These are phyloP conservation scores for Corythaeola cristata DNA, from an alignment of 2,113 vertebrate genomes.

Conservation along the genomic window DNA sequence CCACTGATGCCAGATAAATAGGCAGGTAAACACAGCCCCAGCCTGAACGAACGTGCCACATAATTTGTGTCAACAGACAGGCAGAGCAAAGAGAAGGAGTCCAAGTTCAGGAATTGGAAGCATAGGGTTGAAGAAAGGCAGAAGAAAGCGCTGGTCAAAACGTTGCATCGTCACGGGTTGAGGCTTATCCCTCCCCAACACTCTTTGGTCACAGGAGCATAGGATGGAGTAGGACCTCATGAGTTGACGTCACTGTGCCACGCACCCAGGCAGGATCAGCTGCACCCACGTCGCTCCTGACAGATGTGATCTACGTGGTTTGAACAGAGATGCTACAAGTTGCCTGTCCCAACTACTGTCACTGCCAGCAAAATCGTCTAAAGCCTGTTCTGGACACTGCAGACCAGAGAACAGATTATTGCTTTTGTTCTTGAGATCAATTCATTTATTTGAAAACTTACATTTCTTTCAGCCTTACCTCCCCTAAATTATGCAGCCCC, in stretches of 20 bases:
- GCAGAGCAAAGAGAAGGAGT: neutral
- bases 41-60: neutral
- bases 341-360: neutral
- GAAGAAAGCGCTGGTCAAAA: neutral
- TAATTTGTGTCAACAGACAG: neutral
- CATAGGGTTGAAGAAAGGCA: neutral
- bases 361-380: neutral
- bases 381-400: rapidly evolving
- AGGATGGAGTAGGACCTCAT: neutral
- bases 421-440: neutral
- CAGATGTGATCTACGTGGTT: rapidly evolving
- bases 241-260: neutral
- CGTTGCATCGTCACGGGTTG: neutral
- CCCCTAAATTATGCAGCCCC: neutral
- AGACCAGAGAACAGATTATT: neutral
- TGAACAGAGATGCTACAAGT: neutral
- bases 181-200: rapidly evolving
- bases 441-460: neutral
- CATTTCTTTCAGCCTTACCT: neutral
- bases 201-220: neutral
- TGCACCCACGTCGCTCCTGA: neutral
- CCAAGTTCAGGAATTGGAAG: neutral
- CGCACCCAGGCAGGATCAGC: neutral
- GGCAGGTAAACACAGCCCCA: slow-evolving; percentile 4
- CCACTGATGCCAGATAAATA: neutral